Evolutionary conservation across 35 echinoderm and acorn worm genomes (phyloP), one percentile per base, ranked within the genome.

Genomic region (Antedon bifida): DNA sequence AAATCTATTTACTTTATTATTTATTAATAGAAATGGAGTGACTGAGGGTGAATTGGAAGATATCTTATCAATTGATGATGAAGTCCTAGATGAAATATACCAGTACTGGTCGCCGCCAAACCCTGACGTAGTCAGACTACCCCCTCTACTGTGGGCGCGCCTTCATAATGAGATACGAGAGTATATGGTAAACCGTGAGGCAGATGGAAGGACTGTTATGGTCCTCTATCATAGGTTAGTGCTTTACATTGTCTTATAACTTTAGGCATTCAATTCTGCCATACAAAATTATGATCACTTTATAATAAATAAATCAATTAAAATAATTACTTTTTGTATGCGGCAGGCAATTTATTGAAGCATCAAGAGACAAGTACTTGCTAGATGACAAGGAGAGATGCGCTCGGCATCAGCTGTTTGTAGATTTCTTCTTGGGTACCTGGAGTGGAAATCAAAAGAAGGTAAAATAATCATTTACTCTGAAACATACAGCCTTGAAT

Each of bases 51-150:
- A 96, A 39, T 73, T 96, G 21, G 86, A 91, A 31, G 89, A 96
- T 80, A 51, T 96, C 13, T 84, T 96, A 21, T 91, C 89, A 5
- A 51, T 96, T 0, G 93, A 96, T 87, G 93, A 96, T 87, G 93
- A 96, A 42, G 93, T 96, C 12, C 77, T 96, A 42, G 93, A 96
- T 84, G 93, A 96, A 42, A 78, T 97, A 5, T 97, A 97, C 34
- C 90, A 97, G 85, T 97, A 92, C 75, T 92, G 90, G 86, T 85
- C 88, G 13, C 90, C 94, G 29, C 87, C 91, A 11, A 85, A 92
- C 36, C 84, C 85, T 29, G 42, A 84, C 30, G 83, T 86, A 26
- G 88, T 97, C 13, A 34, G 90, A 26, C 83, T 91, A 11, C 93
- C 93, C 29, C 80, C 87, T 16, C 86, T 91, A 3, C 82, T 96